phyloP scores from a whole-genome alignment of 2,888 invertebrate genomes.

The Lamellibrachia satsuma region DNA sequence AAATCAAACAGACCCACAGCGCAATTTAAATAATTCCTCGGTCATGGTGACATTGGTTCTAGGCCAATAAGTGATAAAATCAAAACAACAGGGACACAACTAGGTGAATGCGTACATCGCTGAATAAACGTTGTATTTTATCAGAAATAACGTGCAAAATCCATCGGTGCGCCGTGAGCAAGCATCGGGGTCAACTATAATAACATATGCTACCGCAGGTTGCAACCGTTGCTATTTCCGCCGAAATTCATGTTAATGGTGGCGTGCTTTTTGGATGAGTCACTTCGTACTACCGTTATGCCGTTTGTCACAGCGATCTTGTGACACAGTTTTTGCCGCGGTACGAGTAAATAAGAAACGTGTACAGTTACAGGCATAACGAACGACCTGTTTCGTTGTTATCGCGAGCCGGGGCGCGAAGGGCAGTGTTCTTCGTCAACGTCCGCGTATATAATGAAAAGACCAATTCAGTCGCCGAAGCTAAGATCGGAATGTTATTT shows the following conservation, averaged over 20 bases:
- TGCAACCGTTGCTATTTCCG: background rate
- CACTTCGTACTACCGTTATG: background rate
- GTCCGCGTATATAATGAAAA: background rate
- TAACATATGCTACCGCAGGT: background rate
- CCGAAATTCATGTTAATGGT: background rate
- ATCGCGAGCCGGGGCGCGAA: background rate
- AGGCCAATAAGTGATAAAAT: background rate
- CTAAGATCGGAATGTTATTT: background rate
- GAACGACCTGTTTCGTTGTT: background rate
- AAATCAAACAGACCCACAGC: background rate
- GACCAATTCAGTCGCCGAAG: background rate
- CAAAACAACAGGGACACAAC: background rate
- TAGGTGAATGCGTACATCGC: background rate
- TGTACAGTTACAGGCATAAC: background rate
- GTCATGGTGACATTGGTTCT: background rate
- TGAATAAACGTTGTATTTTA: background rate
- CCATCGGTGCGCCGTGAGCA: background rate
- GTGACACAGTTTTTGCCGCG: background rate
- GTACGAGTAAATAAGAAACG: background rate
- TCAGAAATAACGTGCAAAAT: background rate
- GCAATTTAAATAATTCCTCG: background rate
- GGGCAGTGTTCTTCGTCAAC: background rate
- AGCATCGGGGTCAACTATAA: background rate
- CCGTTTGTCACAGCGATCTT: background rate
- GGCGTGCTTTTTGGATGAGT: background rate